These are phyloP conservation scores for Fukomys damarensis DNA, from an alignment of 2,113 vertebrate species.

Conservation along the genomic window DNA sequence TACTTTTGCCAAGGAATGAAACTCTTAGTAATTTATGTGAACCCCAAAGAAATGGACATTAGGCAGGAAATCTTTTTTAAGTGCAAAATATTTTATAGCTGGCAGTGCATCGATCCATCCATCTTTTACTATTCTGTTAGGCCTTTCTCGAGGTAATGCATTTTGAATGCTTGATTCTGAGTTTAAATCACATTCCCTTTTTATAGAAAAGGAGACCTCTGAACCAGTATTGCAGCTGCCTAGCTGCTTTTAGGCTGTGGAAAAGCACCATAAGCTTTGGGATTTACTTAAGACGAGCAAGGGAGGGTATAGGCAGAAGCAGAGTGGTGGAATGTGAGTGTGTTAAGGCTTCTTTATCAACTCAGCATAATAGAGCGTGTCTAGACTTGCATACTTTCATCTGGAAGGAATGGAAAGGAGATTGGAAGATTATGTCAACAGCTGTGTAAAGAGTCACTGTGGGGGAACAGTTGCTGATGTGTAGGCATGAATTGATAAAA, in stretches of 20 bases:
- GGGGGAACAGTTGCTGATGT: not conserved
- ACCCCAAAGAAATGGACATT: not conserved
- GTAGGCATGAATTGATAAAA: not conserved
- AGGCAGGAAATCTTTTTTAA: not conserved
- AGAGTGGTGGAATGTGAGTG: not conserved
- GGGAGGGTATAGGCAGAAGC: not conserved
- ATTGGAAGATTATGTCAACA: not conserved
- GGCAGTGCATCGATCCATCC: not conserved
- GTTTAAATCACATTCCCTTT: not conserved
- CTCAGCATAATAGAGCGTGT: not conserved
- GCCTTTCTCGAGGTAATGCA: rapidly evolving
- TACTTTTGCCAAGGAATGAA: not conserved
- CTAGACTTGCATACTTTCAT: not conserved
- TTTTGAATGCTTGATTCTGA: not conserved
- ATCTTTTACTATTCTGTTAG: not conserved
- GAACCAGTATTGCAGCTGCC: rapidly evolving
- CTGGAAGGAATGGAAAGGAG: not conserved
- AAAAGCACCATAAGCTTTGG: rapidly evolving
- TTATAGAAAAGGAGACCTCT: not conserved
- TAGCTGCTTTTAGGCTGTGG: not conserved
- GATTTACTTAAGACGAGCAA: not conserved
- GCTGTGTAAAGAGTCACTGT: not conserved
- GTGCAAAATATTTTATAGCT: not conserved
- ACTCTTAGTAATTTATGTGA: not conserved
- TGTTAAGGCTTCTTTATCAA: not conserved